Percentiles rank a stretch among this genome's conserved stretches.
phyloP scores from a whole-genome alignment of 2,113 vertebrate genomes.

The Microcebus griseorufus region DNA sequence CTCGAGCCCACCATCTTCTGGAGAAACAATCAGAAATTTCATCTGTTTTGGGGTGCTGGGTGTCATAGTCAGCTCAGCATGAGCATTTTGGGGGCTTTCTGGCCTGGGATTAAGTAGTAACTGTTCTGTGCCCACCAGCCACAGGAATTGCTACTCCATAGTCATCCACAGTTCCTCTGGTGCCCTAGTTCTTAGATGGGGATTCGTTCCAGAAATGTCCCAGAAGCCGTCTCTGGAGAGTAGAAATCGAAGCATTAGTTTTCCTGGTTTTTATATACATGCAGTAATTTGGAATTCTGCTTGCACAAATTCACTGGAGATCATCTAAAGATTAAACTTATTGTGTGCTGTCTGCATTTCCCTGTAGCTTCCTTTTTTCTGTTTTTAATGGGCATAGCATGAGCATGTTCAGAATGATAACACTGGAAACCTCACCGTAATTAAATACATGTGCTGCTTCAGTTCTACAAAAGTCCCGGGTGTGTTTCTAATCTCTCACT shows the following conservation, averaged over 20 bases:
- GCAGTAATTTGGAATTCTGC: constrained; percentile 71
- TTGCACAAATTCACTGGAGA: constrained; percentile 73
- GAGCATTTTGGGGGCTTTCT: not conserved
- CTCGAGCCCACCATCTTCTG: not conserved
- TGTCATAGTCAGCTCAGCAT: not conserved
- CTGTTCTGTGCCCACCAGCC: not conserved
- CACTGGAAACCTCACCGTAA: constrained; percentile 54
- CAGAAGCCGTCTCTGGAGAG: not conserved
- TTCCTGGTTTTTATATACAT: constrained; percentile 52
- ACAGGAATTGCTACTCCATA: not conserved
- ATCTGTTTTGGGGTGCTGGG: not conserved
- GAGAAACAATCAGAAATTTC: not conserved
- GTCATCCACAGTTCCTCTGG: not conserved
- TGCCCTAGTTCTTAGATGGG: not conserved
- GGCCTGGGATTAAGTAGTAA: not conserved
- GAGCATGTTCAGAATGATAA: constrained; percentile 76
- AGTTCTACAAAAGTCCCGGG: constrained; percentile 55
- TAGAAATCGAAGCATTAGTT: not conserved
- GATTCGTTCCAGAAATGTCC: not conserved
- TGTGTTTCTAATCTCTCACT: constrained; percentile 64
- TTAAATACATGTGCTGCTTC: constrained; percentile 73
- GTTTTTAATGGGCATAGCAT: constrained; percentile 64
- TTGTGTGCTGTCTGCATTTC: constrained; percentile 70
- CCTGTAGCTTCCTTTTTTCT: constrained; percentile 65
- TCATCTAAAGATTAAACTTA: constrained; percentile 74